phyloP scores from a whole-genome alignment of 2,797 vertebrate species.

The Anas flavirostris region DNA sequence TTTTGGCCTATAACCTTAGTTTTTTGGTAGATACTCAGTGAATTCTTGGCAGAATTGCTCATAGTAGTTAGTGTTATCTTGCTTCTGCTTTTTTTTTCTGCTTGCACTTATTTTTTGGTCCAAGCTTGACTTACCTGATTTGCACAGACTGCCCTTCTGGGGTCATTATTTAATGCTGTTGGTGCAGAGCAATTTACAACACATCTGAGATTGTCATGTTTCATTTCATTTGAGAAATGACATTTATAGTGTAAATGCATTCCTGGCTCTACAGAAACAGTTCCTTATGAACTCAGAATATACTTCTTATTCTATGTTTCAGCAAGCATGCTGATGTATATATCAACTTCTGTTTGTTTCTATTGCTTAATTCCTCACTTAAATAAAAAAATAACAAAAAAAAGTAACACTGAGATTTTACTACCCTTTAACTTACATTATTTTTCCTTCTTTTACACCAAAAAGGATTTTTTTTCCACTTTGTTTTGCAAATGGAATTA shows the following conservation, averaged over 20 bases:
- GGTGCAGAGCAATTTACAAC: slow-evolving; percentile 16
- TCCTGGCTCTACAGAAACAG: background rate
- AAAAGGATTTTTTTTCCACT: background rate
- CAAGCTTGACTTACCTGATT: background rate
- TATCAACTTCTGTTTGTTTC: background rate
- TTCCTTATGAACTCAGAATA: background rate
- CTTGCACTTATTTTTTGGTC: background rate
- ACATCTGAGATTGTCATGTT: background rate
- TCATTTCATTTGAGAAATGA: slow-evolving; percentile 36
- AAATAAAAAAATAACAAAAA: background rate
- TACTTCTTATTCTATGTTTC: background rate
- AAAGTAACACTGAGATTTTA: background rate
- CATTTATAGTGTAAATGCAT: slow-evolving; percentile 18
- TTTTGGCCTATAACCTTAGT: background rate
- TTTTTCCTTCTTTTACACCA: background rate
- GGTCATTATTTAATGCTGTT: background rate
- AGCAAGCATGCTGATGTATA: background rate
- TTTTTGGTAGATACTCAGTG: background rate
- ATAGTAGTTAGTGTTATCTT: background rate
- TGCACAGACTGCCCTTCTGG: background rate
- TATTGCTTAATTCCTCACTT: background rate
- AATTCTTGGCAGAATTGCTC: background rate
- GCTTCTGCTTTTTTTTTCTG: background rate
- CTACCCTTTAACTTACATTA: background rate
- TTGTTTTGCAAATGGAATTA: background rate